These are phyloP conservation scores for Agrypnia vestita DNA, from an alignment of 1,140 invertebrate species.

Conservation along the genomic window DNA sequence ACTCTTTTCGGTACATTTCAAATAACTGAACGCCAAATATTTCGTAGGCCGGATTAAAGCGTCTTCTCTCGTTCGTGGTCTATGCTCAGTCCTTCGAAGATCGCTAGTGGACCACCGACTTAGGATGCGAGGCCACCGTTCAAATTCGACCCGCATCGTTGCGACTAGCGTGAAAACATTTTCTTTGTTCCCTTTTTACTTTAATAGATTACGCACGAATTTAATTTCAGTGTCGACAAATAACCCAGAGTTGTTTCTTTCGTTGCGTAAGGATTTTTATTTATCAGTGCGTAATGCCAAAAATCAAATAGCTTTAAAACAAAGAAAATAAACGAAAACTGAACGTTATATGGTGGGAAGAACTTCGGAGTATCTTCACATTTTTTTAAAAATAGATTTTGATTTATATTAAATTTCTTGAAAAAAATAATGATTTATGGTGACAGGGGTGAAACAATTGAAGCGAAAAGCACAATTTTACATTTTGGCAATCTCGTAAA, in stretches of 20 bases:
- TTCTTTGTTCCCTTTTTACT: conserved; percentile 9
- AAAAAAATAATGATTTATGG: too few species aligned
- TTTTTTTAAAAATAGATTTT: too few species aligned
- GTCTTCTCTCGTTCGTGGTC: background rate
- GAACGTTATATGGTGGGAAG: too few species aligned
- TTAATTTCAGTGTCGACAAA: conserved; percentile 41
- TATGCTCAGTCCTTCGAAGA: background rate
- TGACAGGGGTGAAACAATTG: too few species aligned
- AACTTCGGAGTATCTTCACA: too few species aligned
- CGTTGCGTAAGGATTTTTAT: conserved; percentile 1
- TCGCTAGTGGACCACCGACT: background rate
- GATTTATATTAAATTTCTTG: too few species aligned
- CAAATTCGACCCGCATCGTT: background rate
- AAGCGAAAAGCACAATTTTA: too few species aligned
- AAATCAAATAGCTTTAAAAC: background rate
- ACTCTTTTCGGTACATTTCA: background rate
- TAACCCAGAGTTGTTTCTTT: conserved; percentile 3
- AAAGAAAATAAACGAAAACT: too few species aligned
- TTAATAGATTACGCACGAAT: conserved; percentile 40
- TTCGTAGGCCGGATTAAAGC: background rate
- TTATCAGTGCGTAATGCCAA: conserved; percentile 5
- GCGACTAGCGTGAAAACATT: conserved; percentile 13
- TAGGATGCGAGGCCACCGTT: background rate
- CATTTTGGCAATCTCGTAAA: too few species aligned
- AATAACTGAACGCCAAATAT: conserved; percentile 18